Conservation (phyloP, 1,140 invertebrate species). For the Zaprionus vittiger region DNA sequence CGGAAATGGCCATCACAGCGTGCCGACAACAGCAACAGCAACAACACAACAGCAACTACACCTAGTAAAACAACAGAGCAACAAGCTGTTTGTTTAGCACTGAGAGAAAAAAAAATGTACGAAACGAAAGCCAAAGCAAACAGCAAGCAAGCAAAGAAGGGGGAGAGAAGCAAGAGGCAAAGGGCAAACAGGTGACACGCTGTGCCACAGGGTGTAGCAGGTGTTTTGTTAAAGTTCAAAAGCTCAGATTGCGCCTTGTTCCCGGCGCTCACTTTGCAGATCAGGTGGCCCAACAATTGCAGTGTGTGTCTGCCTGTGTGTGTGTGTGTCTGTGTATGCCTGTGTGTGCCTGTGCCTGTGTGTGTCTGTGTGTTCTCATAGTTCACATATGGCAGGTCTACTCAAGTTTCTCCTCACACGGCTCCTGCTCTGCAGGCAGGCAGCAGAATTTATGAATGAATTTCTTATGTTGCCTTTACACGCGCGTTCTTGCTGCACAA, state of each 20-base stretch:
- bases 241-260: constrained; percentile 6
- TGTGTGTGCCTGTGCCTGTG: not conserved
- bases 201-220: constrained; percentile 62
- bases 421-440: constrained; percentile 10
- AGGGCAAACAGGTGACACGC: constrained; percentile 71
- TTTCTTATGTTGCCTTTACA: constrained; percentile 82
- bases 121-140: constrained; percentile 59
- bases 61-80: constrained; percentile 74
- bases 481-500: constrained; percentile 69
- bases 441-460: constrained; percentile 82
- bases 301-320: not conserved
- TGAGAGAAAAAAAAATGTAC: constrained; percentile 59
- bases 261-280: constrained; percentile 10
- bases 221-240: constrained; percentile 52
- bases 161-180: constrained; percentile 14
- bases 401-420: constrained; percentile 67
- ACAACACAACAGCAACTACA: constrained; percentile 52
- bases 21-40: constrained; percentile 60
- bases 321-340: not conserved
- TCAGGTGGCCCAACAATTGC: constrained; percentile 34
- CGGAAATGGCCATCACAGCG: constrained; percentile 83
- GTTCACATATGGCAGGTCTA: constrained; percentile 71
- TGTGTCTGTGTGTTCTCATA: constrained; percentile 28
- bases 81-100: constrained; percentile 74
- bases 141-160: constrained; percentile 26